Evolutionary conservation across 2,888 invertebrate species (phyloP).

Genomic region (Pollenia griseotomentosa): DNA sequence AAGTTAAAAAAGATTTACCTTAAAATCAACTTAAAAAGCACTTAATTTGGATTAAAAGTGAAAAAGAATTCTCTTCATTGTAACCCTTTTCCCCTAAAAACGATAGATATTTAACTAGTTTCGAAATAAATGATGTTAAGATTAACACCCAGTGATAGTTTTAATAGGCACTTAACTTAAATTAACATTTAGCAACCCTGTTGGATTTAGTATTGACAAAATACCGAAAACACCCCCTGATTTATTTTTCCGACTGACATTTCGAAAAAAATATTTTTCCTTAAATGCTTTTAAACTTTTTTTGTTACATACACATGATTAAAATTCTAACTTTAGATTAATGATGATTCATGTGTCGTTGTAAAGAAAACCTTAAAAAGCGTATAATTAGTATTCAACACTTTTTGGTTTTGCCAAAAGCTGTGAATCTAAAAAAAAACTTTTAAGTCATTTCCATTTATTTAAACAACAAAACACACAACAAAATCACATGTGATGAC

Average conservation of each 20-base stretch:
- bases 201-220: conserved; percentile 38
- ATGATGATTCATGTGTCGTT: conserved; percentile 56
- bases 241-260: conserved; percentile 36
- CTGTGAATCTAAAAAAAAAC: conserved; percentile 31
- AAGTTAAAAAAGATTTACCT: neutral
- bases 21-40: conserved; percentile 35
- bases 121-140: conserved; percentile 62
- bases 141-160: conserved; percentile 66
- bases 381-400: conserved; percentile 73
- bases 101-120: conserved; percentile 23
- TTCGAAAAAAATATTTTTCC: conserved; percentile 42
- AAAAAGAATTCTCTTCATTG: neutral
- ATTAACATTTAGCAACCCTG: conserved; percentile 69
- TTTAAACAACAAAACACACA: neutral
- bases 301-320: conserved; percentile 43
- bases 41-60: conserved; percentile 60
- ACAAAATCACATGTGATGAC: conserved; percentile 65
- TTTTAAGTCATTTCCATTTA: conserved; percentile 59
- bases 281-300: neutral
- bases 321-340: conserved; percentile 64
- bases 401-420: conserved; percentile 62
- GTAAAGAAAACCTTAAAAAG: conserved; percentile 63
- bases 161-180: conserved; percentile 72
- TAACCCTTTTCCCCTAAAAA: conserved; percentile 43
- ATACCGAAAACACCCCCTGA: conserved; percentile 36